These are phyloP conservation scores for Dendrocincla fuliginosa DNA, from an alignment of 2,797 vertebrate species.

Conservation along the genomic window DNA sequence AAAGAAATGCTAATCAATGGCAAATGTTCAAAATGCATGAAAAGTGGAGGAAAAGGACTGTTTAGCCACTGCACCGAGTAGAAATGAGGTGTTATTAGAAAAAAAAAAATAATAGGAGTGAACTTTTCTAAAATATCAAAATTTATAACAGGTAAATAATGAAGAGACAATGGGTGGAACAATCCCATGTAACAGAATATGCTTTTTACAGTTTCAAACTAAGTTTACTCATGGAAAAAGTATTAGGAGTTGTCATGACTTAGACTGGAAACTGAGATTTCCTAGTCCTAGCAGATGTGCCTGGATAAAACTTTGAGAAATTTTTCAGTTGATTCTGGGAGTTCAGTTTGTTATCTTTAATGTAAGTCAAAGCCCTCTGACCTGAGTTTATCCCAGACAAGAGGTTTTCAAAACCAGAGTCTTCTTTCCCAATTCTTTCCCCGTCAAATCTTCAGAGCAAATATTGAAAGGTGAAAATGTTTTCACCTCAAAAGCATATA, in stretches of 20 bases:
- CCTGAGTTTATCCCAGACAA: neutral
- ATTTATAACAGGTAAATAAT: neutral
- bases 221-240: neutral
- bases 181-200: neutral
- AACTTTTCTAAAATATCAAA: neutral
- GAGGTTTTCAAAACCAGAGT: neutral
- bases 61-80: neutral
- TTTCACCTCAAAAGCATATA: neutral
- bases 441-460: neutral
- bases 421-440: neutral
- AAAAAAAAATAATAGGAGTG: neutral
- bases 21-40: neutral
- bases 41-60: neutral
- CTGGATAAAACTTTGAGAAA: neutral
- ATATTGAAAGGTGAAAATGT: neutral
- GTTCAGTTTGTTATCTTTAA: neutral
- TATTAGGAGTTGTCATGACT: neutral
- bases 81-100: neutral
- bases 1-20: neutral
- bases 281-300: neutral
- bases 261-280: neutral
- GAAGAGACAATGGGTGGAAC: neutral
- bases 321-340: neutral
- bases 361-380: neutral
- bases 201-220: neutral